Base-by-base conservation (phyloP, 2,113 vertebrate genomes). In the Siniperca knerii region DNA sequence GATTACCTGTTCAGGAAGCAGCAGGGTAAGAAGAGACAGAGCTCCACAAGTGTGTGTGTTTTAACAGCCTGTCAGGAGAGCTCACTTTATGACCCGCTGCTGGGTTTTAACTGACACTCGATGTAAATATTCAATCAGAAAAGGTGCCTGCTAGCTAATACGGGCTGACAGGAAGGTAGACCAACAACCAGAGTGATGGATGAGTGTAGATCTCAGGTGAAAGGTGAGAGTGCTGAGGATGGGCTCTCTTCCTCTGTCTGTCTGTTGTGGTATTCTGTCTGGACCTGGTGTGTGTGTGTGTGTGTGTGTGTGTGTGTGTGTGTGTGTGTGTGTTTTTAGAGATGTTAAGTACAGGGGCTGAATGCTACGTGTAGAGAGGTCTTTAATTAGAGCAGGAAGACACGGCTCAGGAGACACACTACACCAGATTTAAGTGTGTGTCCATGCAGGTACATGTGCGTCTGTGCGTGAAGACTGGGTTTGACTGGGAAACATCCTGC, bases 301-400 rank as follows among this genome's bases (percentile, higher is more conserved):
- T 74, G 83, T 69, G 55, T 81, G 64, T 55, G 25, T 82, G 72
- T 84, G 46, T 75, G 72, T 72, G 78, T 66, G 68, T 76, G 81
- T 61, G 74, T 81, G 83, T 70, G 73, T 81, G 80, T 71, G 72
- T 55, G 69, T 33, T 70, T 6, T 13, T 79, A 61, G 25, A 80
- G 82, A 72, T 85, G 87, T 89, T 95, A 96, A 96, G 78, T 96
- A 96, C 92, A 95, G 95, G 92, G 91, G 86, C 64, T 91, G 87
- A 81, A 79, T 86, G 79, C 87, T 75, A 68, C 58, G 67, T 87
- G 84, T 67, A 33, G 68, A 83, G 90, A 80, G 88, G 92, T 90
- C 94, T 95, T 92, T 95, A 95, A 96, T 96, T 95, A 96, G 62
- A 92, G 92, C 92, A 95, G 94, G 95, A 95, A 95, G 93, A 94